Base-by-base conservation (phyloP, 1,140 invertebrate genomes). In the Drosophila leontia region DNA sequence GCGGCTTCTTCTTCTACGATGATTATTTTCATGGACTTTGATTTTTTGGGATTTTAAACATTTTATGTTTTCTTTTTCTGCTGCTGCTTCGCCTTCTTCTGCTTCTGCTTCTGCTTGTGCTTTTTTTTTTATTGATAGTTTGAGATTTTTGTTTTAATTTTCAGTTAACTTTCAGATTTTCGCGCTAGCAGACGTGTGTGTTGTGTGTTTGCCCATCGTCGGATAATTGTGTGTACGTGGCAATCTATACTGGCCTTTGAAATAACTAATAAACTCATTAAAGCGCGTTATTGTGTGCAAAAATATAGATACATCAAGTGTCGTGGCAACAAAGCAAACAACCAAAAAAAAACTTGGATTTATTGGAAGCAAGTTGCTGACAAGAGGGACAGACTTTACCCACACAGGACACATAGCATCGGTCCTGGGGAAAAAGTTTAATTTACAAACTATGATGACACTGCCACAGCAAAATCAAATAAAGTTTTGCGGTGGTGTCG, bases 141-240 rank as follows among this genome's bases (percentile, higher is more conserved):
- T 88, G 37, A 82, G 81, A 85, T 60, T 88, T 88, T 83, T 72
- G 76, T 80, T 87, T 90, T 83, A 90, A 84, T 88, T 88, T 87
- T 92, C 84, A 92, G 91, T 92, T 91, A 92, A 92, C 91, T 92
- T 92, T 92, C 87, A 70, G 91, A 92, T 92, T 92, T 92, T 91
- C 91, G 87, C 91, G 91, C 75, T 92, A 65, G 53, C 87, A 91
- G 91, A 92, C 91, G 91, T 90, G 71, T 91, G 72, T 29, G 55
- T 65, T 39, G 39, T 39, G 39, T 32, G 29, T 34, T 9, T 48
- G 53, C 57, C 42, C 44, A 41, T 58, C 67, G 55, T 37, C 57
- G 61, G 47, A 44, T 63, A 61, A 41, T 58, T 61, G 35, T 47
- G 59, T 86, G 82, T 86, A 85, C 82, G 82, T 85, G 82, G 82